Percentiles rank a stretch among this genome's conserved stretches.
These are phyloP conservation scores for Epinephelus lanceolatus DNA, from an alignment of 2,113 vertebrate genomes.

Conservation along the genomic window DNA sequence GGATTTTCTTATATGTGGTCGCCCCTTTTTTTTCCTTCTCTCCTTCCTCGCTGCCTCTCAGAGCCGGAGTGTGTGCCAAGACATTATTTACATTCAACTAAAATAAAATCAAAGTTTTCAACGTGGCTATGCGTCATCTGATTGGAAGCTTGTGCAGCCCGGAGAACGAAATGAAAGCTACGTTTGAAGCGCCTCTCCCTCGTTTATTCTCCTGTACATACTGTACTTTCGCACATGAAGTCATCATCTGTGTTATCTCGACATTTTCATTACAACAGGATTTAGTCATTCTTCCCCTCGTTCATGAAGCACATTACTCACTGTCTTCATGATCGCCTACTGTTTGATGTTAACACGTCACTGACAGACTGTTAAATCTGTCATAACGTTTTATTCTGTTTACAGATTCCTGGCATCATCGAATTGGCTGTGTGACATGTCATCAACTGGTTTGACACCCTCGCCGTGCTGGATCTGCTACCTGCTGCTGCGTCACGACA, in stretches of 20 bases:
- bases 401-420: constrained; percentile 24
- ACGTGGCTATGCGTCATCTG: constrained; percentile 42
- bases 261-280: constrained; percentile 35
- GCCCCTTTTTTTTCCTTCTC: constrained; percentile 33
- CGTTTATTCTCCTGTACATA: background rate
- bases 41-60: constrained; percentile 45
- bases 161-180: constrained; percentile 3
- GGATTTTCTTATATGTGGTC: constrained; percentile 84
- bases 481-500: constrained; percentile 1
- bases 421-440: constrained; percentile 15
- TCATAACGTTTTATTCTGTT: constrained; percentile 32
- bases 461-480: background rate
- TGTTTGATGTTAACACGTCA: constrained; percentile 46
- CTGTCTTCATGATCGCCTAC: constrained; percentile 11
- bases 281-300: constrained; percentile 1
- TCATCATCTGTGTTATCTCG: background rate
- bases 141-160: background rate
- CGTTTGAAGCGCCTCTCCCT: background rate
- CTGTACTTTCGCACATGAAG: background rate
- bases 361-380: constrained; percentile 36
- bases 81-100: constrained; percentile 77
- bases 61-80: constrained; percentile 56
- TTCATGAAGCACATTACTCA: constrained; percentile 19
- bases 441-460: constrained; percentile 47
- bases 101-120: constrained; percentile 66